Evolutionary conservation across 2,797 vertebrate species (phyloP).

Genomic region (Mallotus villosus): DNA sequence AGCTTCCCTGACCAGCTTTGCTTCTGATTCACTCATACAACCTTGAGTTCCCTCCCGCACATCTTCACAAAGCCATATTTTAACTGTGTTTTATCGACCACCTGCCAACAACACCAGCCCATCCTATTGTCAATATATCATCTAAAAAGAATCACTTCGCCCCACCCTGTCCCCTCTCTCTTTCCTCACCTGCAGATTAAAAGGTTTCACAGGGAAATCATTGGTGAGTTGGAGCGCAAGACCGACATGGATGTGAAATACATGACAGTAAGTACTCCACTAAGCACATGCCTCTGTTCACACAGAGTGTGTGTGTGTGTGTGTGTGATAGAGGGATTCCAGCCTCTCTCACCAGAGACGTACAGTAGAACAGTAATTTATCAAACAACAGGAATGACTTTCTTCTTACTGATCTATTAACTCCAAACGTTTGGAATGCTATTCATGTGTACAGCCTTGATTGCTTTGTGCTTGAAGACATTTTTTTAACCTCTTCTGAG

Average conservation of each 20-base stretch:
- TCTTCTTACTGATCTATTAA: not conserved
- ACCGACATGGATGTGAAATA: slow-evolving; percentile 96
- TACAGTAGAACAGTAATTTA: slow-evolving; percentile 7
- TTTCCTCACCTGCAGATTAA: slow-evolving; percentile 80
- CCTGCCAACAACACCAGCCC: slow-evolving; percentile 23
- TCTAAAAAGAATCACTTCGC: slow-evolving; percentile 33
- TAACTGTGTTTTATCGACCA: not conserved
- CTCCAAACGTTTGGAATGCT: not conserved
- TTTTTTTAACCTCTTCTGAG: not conserved
- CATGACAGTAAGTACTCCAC: slow-evolving; percentile 87
- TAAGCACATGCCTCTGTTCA: not conserved
- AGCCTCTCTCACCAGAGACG: too few relatives aligned
- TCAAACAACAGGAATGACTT: not conserved
- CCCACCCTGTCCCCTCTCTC: slow-evolving; percentile 27
- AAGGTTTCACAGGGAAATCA: slow-evolving; percentile 92
- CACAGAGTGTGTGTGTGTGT: not conserved
- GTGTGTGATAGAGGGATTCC: too few relatives aligned
- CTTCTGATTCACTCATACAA: slow-evolving; percentile 71
- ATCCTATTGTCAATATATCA: slow-evolving; percentile 12
- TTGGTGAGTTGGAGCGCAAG: slow-evolving; percentile 91
- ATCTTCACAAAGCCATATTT: slow-evolving; percentile 5
- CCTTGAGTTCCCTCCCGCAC: slow-evolving; percentile 41
- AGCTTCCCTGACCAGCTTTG: slow-evolving; percentile 60
- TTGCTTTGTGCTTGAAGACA: not conserved
- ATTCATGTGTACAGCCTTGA: not conserved